Conservation (phyloP, 2,888 invertebrate genomes). For the Syrphus vitripennis region DNA sequence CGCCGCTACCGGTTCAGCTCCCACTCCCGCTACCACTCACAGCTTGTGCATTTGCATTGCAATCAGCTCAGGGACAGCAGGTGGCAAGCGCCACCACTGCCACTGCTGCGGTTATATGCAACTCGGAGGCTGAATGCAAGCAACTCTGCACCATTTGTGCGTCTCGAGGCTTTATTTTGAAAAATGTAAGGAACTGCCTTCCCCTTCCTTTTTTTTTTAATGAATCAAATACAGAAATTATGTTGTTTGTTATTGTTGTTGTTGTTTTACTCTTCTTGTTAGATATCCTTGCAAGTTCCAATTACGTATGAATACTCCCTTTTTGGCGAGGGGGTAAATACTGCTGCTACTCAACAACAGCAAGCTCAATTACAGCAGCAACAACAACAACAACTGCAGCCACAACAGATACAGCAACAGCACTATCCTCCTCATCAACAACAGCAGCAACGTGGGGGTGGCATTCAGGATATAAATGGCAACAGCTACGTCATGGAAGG, state of each 20-base stretch:
- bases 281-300: conserved; percentile 67
- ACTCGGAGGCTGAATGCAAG: conserved; percentile 60
- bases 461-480: conserved; percentile 61
- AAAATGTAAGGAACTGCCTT: conserved; percentile 52
- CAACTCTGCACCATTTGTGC: conserved; percentile 63
- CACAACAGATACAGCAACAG: conserved; percentile 21
- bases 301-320: conserved; percentile 53
- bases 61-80: conserved; percentile 47
- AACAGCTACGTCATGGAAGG: conserved; percentile 67
- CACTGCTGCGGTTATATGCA: conserved; percentile 55
- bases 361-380: conserved; percentile 23
- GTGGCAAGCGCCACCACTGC: conserved; percentile 5
- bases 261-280: neutral
- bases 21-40: conserved; percentile 13
- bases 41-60: conserved; percentile 34
- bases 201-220: neutral
- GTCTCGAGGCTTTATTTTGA: conserved; percentile 62
- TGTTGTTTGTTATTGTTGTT: neutral
- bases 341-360: conserved; percentile 24
- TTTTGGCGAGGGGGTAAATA: conserved; percentile 48
- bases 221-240: conserved; percentile 1
- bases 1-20: conserved; percentile 1
- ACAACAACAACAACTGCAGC: conserved; percentile 16
- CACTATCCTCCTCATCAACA: neutral
- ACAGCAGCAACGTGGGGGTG: conserved; percentile 9